Evolutionary conservation across 2,888 invertebrate species (phyloP).

Genomic region (Harpalus rubripes): DNA sequence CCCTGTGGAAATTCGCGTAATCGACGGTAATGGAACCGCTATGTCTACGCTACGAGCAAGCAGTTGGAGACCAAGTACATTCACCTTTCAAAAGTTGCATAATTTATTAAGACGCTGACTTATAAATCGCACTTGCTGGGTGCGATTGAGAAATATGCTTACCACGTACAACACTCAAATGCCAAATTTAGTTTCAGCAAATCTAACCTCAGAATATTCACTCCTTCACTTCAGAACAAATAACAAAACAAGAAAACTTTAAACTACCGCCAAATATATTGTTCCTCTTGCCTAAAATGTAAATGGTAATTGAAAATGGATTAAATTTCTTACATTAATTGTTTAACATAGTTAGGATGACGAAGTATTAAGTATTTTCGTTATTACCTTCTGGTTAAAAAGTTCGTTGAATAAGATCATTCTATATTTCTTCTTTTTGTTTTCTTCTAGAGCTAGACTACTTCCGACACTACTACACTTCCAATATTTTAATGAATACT

Average conservation of each 20-base stretch:
- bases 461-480: too few species aligned
- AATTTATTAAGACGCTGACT: conserved; percentile 55
- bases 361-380: too few species aligned
- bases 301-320: too few species aligned
- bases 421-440: too few species aligned
- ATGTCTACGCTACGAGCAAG: background rate
- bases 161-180: conserved; percentile 30
- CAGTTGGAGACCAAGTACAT: conserved; percentile 41
- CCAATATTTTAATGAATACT: too few species aligned
- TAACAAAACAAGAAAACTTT: background rate
- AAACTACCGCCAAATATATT: background rate
- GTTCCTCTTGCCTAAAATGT: too few species aligned
- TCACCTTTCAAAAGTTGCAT: conserved; percentile 63
- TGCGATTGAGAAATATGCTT: conserved; percentile 54
- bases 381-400: too few species aligned
- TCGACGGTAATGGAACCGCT: conserved; percentile 16
- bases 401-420: too few species aligned
- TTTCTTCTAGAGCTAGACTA: too few species aligned
- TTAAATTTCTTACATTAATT: too few species aligned
- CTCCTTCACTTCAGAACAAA: background rate
- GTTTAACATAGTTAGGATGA: too few species aligned
- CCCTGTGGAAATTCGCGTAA: background rate
- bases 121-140: conserved; percentile 44
- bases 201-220: conserved; percentile 1
- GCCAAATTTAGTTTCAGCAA: conserved; percentile 35